phyloP scores from a whole-genome alignment of 2,888 invertebrate genomes.

The Crocallis elinguaria region DNA sequence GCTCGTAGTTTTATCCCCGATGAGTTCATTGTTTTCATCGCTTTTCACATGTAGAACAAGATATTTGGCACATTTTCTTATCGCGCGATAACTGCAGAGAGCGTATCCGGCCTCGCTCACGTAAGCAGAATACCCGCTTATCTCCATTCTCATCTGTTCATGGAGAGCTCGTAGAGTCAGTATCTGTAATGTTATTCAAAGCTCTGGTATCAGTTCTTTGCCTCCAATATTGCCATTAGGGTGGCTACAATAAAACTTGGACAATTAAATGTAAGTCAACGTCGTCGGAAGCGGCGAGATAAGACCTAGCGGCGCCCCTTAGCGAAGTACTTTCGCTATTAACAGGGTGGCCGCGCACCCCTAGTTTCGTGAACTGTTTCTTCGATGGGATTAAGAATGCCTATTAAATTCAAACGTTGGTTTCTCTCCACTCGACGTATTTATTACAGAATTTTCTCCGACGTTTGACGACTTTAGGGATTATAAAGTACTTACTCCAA shows the following conservation, averaged over 20 bases:
- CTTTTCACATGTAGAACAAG: conserved; percentile 28
- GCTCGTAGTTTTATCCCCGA: conserved; percentile 1
- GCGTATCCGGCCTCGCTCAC: conserved; percentile 33
- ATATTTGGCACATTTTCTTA: conserved; percentile 37
- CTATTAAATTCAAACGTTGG: conserved; percentile 54
- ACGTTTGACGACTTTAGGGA: conserved; percentile 34
- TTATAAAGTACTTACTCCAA: not conserved
- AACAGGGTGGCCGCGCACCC: conserved; percentile 65
- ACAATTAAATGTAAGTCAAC: conserved; percentile 81
- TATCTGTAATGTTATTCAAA: conserved; percentile 58
- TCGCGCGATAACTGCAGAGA: conserved; percentile 37
- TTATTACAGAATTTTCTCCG: conserved; percentile 41
- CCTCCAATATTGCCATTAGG: conserved; percentile 72
- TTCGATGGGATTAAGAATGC: conserved; percentile 59
- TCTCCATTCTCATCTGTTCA: conserved; percentile 38
- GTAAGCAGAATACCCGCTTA: conserved; percentile 37
- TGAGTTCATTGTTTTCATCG: conserved; percentile 20
- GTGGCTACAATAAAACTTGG: conserved; percentile 78
- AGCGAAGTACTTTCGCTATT: conserved; percentile 72
- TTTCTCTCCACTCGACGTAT: conserved; percentile 40
- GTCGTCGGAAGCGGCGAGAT: conserved; percentile 71
- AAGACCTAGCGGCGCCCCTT: conserved; percentile 73
- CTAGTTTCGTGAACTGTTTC: conserved; percentile 59
- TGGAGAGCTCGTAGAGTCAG: conserved; percentile 39
- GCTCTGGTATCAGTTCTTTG: conserved; percentile 60